Evolutionary conservation across 1,140 invertebrate genomes (phyloP).

Genomic region (Panagrolaimus sp.): DNA sequence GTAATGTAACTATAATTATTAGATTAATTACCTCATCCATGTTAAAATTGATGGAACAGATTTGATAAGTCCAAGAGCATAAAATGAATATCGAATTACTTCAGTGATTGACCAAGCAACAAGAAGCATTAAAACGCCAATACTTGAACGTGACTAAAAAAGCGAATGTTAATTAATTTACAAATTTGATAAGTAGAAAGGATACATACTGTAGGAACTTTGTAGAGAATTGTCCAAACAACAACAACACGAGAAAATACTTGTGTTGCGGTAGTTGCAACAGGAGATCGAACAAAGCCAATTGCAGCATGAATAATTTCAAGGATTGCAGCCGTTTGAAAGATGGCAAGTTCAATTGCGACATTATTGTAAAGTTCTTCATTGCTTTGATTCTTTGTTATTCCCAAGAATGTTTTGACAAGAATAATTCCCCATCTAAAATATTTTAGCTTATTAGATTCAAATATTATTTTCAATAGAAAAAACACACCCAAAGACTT

Average conservation of each 20-base stretch:
- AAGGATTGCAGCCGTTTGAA: constrained; percentile 81
- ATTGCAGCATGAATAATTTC: constrained; percentile 78
- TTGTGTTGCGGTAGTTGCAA: constrained; percentile 76
- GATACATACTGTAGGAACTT: constrained; percentile 59
- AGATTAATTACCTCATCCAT: constrained; percentile 63
- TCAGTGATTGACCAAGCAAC: constrained; percentile 88
- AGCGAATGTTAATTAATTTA: constrained; percentile 2
- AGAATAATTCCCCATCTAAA: constrained; percentile 55
- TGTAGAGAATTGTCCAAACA: constrained; percentile 74
- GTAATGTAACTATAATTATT: constrained; percentile 17
- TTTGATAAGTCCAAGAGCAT: constrained; percentile 74
- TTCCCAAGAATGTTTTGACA: constrained; percentile 48
- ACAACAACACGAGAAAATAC: constrained; percentile 82
- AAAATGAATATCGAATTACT: constrained; percentile 85
- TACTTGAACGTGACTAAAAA: constrained; percentile 63
- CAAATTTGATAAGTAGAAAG: constrained; percentile 20
- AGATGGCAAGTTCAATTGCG: constrained; percentile 68
- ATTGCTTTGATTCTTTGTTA: constrained; percentile 33
- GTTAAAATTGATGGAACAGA: constrained; percentile 70
- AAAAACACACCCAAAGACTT: constrained; percentile 41
- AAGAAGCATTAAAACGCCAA: constrained; percentile 69
- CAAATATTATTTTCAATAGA: constrained; percentile 4
- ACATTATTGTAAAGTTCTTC: constrained; percentile 52
- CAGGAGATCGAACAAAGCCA: constrained; percentile 76
- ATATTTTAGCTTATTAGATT: constrained; percentile 21